A percentile compares a stretch with the other conserved stretches of the same genome.
Evolutionary conservation across 1,140 invertebrate genomes (phyloP).

Genomic region (Agrypnia vestita): DNA sequence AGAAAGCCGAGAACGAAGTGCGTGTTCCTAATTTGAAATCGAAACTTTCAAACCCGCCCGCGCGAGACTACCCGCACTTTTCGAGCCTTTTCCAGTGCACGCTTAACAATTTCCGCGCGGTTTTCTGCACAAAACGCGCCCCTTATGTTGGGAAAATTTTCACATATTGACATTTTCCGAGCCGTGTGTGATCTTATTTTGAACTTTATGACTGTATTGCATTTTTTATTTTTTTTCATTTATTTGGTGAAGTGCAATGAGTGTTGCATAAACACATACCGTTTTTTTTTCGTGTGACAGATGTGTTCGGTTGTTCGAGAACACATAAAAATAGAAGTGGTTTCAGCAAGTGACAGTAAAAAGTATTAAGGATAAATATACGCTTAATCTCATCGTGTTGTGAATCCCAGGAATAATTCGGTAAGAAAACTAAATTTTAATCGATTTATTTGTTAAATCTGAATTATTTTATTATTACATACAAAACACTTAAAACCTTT

Average conservation of each 20-base stretch:
- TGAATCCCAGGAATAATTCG: not conserved
- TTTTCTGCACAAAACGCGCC: not conserved
- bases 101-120: not conserved
- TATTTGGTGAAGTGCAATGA: too few species aligned
- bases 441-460: too few species aligned
- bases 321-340: constrained; percentile 21
- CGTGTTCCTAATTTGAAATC: not conserved
- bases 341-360: constrained; percentile 12
- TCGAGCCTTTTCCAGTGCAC: not conserved
- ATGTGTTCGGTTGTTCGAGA: constrained; percentile 14
- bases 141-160: constrained; percentile 10
- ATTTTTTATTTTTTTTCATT: not conserved
- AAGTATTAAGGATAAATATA: constrained; percentile 26
- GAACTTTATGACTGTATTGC: not conserved
- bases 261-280: not conserved
- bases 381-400: not conserved
- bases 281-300: constrained; percentile 16
- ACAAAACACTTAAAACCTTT: too few species aligned
- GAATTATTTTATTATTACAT: too few species aligned
- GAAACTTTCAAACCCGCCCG: not conserved
- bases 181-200: not conserved
- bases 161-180: constrained; percentile 1
- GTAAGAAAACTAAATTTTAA: not conserved
- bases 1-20: constrained; percentile 27
- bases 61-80: constrained; percentile 23